Evolutionary conservation across 1,140 invertebrate genomes (phyloP).

Genomic region (Lutraria rhynchaena): DNA sequence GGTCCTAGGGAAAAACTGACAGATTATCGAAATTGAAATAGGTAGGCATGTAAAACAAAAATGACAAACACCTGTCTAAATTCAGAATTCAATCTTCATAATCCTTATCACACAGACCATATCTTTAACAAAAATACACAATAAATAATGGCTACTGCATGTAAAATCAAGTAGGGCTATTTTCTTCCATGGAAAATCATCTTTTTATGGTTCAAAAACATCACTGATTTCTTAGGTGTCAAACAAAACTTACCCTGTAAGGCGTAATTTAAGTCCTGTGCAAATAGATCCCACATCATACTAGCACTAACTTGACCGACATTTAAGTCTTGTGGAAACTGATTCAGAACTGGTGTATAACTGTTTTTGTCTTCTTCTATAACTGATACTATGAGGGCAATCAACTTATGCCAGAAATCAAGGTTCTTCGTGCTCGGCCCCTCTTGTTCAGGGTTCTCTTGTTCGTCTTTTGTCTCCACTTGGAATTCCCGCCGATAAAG

Average conservation of each 20-base stretch:
- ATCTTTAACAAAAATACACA: too few relatives aligned
- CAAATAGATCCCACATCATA: conserved; percentile 98
- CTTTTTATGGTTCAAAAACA: too few relatives aligned
- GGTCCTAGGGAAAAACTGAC: too few relatives aligned
- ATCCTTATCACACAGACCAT: too few relatives aligned
- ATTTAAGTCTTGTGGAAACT: conserved; percentile 88
- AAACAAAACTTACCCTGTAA: conserved; percentile 86
- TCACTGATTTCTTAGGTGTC: too few relatives aligned
- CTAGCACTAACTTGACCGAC: conserved; percentile 94
- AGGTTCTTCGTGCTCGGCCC: conserved; percentile 85
- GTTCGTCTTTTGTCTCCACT: conserved; percentile 85
- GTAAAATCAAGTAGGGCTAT: too few relatives aligned
- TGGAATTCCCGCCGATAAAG: conserved; percentile 94
- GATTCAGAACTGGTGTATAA: conserved; percentile 99
- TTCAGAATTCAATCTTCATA: too few relatives aligned
- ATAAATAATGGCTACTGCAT: too few relatives aligned
- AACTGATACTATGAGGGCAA: conserved; percentile 98
- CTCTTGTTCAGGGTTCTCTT: conserved; percentile 73
- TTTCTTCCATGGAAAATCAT: too few relatives aligned
- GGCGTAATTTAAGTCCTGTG: conserved; percentile 98
- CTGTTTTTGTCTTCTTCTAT: conserved; percentile 99
- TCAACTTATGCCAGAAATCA: conserved; percentile 99
- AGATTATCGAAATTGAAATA: too few relatives aligned
- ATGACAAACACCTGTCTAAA: too few relatives aligned
- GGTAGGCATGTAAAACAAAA: too few relatives aligned